A percentile compares a stretch with the other conserved stretches of the same genome.
These are phyloP conservation scores for Ciona savignyi DNA, from an alignment of 23 tunicate genomes.

Conservation along the genomic window DNA sequence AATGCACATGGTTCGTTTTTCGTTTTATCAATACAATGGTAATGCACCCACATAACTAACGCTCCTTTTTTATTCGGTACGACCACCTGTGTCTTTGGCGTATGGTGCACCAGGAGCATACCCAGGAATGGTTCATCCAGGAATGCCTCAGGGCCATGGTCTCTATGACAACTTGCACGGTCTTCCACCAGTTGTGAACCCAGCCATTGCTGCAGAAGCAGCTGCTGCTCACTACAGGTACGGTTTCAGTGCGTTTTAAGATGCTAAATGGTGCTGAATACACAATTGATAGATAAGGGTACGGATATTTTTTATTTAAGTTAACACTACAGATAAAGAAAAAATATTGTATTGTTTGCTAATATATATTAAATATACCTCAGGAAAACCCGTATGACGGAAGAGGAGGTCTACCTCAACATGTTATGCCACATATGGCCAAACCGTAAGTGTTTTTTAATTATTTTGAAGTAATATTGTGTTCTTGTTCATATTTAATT, in stretches of 20 bases:
- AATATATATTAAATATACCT: no score
- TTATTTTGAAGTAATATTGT: no score
- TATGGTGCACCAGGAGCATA: slow-evolving; percentile 20
- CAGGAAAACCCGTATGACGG: no score
- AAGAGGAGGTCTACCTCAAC: slow-evolving; percentile 29
- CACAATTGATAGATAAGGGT: no score
- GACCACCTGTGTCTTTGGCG: slow-evolving; percentile 27
- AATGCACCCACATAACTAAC: background rate
- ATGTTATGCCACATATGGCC: slow-evolving; percentile 45
- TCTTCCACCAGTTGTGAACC: slow-evolving; percentile 50
- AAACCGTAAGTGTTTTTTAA: slow-evolving; percentile 49
- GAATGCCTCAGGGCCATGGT: slow-evolving; percentile 31
- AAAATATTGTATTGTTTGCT: no score
- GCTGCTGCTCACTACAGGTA: slow-evolving; percentile 81
- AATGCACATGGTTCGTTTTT: background rate
- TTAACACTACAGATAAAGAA: no score
- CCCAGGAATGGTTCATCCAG: slow-evolving; percentile 56
- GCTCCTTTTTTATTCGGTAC: slow-evolving; percentile 10
- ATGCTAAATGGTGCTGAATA: no score
- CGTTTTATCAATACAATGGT: no score
- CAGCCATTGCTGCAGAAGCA: slow-evolving; percentile 44
- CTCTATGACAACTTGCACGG: slow-evolving; percentile 59
- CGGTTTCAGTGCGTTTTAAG: no score
- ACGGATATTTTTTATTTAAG: no score
- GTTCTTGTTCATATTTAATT: no score